Conservation (phyloP, 2,888 invertebrate genomes). For the Craniophora ligustri region DNA sequence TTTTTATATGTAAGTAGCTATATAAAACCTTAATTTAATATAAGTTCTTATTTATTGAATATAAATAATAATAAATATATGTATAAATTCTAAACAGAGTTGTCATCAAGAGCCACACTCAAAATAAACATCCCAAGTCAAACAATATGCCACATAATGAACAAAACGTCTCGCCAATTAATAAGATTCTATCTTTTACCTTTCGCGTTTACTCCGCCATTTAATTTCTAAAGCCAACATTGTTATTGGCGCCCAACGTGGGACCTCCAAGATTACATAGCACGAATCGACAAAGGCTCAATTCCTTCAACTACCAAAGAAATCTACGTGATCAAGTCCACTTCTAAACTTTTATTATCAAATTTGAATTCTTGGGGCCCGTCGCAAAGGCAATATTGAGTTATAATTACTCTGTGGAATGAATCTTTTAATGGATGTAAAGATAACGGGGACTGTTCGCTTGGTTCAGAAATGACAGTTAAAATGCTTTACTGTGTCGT, state of each 20-base stretch:
- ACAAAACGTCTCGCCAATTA: neutral
- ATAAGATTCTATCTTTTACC: slow-evolving; percentile 1
- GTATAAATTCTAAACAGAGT: no score
- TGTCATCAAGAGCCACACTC: slow-evolving; percentile 5
- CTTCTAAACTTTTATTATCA: slow-evolving; percentile 54
- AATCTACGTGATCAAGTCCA: slow-evolving; percentile 47
- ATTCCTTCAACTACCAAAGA: slow-evolving; percentile 39
- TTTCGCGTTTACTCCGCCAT: neutral
- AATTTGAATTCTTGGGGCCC: slow-evolving; percentile 50
- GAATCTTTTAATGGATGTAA: slow-evolving; percentile 78
- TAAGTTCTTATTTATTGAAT: no score
- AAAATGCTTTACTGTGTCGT: slow-evolving; percentile 48
- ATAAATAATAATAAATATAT: no score
- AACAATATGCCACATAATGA: slow-evolving; percentile 1
- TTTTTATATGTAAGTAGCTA: no score
- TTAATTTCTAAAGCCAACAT: slow-evolving; percentile 8
- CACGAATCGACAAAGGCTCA: slow-evolving; percentile 3
- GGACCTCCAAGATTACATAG: slow-evolving; percentile 5
- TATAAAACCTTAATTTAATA: no score
- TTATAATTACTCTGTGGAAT: slow-evolving; percentile 73
- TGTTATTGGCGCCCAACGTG: slow-evolving; percentile 31
- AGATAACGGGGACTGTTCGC: slow-evolving; percentile 66
- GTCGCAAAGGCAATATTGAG: slow-evolving; percentile 73
- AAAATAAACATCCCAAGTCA: slow-evolving; percentile 16
- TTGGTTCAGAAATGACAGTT: slow-evolving; percentile 47